Base-by-base conservation (phyloP, 2,113 vertebrate species). In the Oncorhynchus mykiss region DNA sequence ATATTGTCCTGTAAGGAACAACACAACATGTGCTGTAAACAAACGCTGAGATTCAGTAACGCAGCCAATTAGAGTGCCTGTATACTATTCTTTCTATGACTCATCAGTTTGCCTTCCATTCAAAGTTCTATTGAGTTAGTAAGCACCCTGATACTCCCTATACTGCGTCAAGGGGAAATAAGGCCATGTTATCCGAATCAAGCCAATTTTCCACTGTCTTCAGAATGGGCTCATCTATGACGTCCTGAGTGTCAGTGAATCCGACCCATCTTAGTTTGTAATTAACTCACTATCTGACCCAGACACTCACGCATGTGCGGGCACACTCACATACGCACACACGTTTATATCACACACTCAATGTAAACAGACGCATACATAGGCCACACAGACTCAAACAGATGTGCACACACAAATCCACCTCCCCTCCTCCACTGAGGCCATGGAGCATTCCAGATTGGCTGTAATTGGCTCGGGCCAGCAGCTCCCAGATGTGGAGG, bases 401-500 rank as follows among this genome's bases (percentile, higher is more conserved):
- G 12, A 60, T 18, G 29, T 20, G n/a, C 68, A 25, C 68, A 22
- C 48, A 70, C 66, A 74, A 65, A 75, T 24, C 4, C 39, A 51
- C 45, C 67, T 67, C 57, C 11, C 8, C 57, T 66, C 64, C 67
- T 67, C 69, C 31, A 59, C 29, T 74, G 73, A 80, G n/a, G 45
- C 49, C 49, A 14, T 51, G 20, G 27, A 74, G 39, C 77, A 74
- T 77, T 80, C 71, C 73, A 75, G 70, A 9, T 18, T 22, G 1
- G 60, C 16, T 67, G 64, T 69, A 60, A 80, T 80, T 82, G 75
- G 71, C 74, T 85, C 2, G 13, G 12, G 6, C 13, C 3, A 75
- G 59, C 82, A 27, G 34, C 54, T 81, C 48, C 75, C 76, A 39
- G 77, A 76, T 81, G 76, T 49, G n/a, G n/a, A 13, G 66, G 67